Evolutionary conservation across 2,888 invertebrate species (phyloP).

Genomic region (Tyria jacobaeae): DNA sequence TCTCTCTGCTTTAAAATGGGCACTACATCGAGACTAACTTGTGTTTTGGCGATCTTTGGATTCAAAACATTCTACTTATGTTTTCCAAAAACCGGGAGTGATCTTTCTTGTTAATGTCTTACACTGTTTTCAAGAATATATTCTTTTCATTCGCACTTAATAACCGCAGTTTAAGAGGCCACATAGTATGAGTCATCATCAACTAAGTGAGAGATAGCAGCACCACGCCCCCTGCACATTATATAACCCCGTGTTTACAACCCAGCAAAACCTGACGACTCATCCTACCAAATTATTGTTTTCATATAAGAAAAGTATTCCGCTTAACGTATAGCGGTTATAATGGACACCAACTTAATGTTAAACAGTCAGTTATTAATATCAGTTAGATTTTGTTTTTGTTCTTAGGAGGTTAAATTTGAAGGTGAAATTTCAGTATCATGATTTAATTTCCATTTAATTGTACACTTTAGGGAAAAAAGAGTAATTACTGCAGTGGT

Average conservation of each 20-base stretch:
- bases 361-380: background rate
- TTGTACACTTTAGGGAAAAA: background rate
- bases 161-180: conserved; percentile 25
- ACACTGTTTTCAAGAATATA: background rate
- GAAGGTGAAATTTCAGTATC: background rate
- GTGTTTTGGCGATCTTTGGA: too few species aligned
- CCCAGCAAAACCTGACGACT: conserved; percentile 39
- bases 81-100: background rate
- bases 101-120: background rate
- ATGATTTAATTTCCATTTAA: background rate
- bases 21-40: too few species aligned
- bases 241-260: conserved; percentile 33
- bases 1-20: too few species aligned
- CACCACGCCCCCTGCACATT: conserved; percentile 49
- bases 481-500: background rate
- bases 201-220: conserved; percentile 58
- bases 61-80: too few species aligned
- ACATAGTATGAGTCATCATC: conserved; percentile 57
- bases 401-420: background rate
- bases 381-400: background rate
- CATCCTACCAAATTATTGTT: conserved; percentile 26
- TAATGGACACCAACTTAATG: background rate
- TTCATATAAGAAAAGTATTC: conserved; percentile 5
- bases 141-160: background rate
- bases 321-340: conserved; percentile 1